Conservation (phyloP, 2,888 invertebrate genomes). For the Ariolimax columbianus region DNA sequence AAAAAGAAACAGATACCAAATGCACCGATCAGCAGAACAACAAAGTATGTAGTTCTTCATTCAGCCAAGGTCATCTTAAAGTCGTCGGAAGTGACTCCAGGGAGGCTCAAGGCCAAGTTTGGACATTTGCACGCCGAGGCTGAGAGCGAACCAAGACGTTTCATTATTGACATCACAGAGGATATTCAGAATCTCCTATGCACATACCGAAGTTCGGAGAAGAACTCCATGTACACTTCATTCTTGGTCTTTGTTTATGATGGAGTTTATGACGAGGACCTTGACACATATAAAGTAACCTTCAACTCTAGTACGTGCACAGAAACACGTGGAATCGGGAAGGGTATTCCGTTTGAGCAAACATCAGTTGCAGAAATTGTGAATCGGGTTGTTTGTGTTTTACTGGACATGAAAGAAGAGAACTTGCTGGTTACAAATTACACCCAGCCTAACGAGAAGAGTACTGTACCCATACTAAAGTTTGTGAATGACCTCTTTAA, state of each 20-base stretch:
- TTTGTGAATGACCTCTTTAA: not conserved
- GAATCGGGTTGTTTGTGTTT: constrained; percentile 20
- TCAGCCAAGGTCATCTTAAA: constrained; percentile 38
- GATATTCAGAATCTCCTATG: constrained; percentile 33
- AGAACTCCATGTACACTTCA: constrained; percentile 29
- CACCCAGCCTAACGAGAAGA: not conserved
- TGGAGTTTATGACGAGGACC: constrained; percentile 46
- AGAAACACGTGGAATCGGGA: constrained; percentile 3
- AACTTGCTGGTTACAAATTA: not conserved
- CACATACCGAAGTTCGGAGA: not conserved
- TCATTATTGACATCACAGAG: constrained; percentile 54
- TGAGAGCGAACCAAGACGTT: constrained; percentile 53
- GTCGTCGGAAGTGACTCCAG: constrained; percentile 38
- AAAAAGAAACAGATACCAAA: not conserved
- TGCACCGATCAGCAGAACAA: not conserved
- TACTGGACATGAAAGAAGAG: constrained; percentile 33
- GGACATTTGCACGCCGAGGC: constrained; percentile 52
- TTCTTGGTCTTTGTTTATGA: constrained; percentile 51
- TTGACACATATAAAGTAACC: constrained; percentile 45
- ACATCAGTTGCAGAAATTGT: constrained; percentile 37
- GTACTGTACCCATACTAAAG: not conserved
- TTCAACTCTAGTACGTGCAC: constrained; percentile 45
- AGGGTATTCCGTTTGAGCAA: constrained; percentile 18
- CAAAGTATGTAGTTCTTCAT: not conserved
- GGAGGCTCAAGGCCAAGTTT: constrained; percentile 48